Evolutionary conservation across 2,888 invertebrate species (phyloP), one percentile per base, ranked within the genome.

Genomic region (Trachelus stipa): DNA sequence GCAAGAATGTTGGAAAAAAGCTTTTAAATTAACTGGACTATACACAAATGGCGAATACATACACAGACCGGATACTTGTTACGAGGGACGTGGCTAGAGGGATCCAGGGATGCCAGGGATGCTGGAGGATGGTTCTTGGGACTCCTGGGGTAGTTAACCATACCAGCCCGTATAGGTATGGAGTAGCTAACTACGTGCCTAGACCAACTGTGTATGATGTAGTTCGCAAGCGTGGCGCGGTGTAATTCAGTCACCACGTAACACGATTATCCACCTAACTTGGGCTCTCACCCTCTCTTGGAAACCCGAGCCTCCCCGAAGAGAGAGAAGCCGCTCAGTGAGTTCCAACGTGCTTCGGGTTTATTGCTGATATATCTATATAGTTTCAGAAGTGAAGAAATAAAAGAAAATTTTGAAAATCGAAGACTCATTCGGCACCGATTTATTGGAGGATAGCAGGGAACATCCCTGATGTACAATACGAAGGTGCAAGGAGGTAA

Each of bases 241-340:
- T 89, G 87, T 90, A 90, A 90, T 90, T 88, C 88, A 89, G 88
- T 90, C 89, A 89, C 87, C 88, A 82, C 87, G 87, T 89, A 90
- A 90, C 87, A 80, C 83, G 89, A 89, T 90, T 90, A 89, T 87
- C 87, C 87, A 85, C 85, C 85, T 86, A 87, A 88, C 87, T 88
- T 84, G 80, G 85, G 82, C 84, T 84, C 83, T 82, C 83, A 80
- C 82, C 84, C 82, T 78, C 71, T 83, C 81, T n/a, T 77, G 83
- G 83, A 83, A 86, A 85, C 84, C 84, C 83, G 82, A 83, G 81
- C 81, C 85, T 87, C 85, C 85, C 86, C 84, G 69, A 82, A 82
- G 82, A 83, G 56, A 23, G 56, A 56, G 56, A 56, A 56, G 40
- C 40, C 6, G 23, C 23, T 56, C 23, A 1, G 40, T 56, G 40